Evolutionary conservation across 2,113 vertebrate genomes (phyloP), one percentile per base, ranked within the genome.

Genomic region (Scatophagus argus): DNA sequence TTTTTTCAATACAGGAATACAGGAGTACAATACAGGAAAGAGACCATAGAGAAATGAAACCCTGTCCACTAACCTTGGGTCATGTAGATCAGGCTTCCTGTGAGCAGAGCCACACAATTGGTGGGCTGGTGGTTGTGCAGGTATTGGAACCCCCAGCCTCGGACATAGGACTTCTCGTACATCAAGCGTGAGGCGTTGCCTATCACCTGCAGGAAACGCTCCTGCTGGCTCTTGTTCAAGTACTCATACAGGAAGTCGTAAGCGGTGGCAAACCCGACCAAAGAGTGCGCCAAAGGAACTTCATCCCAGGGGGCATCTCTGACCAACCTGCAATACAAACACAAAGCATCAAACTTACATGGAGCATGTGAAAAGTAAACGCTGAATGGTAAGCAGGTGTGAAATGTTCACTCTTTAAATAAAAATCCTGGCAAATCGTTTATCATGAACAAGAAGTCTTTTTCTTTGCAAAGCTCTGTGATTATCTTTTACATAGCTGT

Each of bases 301-400:
- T 99, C 98, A 88, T 99, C 98, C 98, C 97, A 98, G 0, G 98
- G 97, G 5, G 97, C 97, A n/a, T 99, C 98, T 89, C 97, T 99
- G 39, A 99, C 98, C 87, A 99, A 87, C 98, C 98, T 99, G 91
- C 66, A 88, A 91, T 84, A 81, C 74, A 84, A 8, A 82, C 19
- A 44, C 9, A 13, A 44, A 3, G 31, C 21, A n/a, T 32, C 12
- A 44, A 10, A 47, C 54, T 62, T 19, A 19, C 31, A 21, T 16
- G 38, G 31, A 39, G 38, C 59, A 77, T 1, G 16, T 79, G 49
- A 13, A 49, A 66, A 72, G 13, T 38, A 55, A 66, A 59, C 14
- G 34, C 5, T 32, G 29, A 10, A 5, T 1, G 27, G 14, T 41
- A 46, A 68, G 25, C 46, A 70, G 39, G 77, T 73, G 74, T 39